These are phyloP conservation scores for Sarcoramphus papa DNA, from an alignment of 2,797 vertebrate genomes.

Conservation along the genomic window DNA sequence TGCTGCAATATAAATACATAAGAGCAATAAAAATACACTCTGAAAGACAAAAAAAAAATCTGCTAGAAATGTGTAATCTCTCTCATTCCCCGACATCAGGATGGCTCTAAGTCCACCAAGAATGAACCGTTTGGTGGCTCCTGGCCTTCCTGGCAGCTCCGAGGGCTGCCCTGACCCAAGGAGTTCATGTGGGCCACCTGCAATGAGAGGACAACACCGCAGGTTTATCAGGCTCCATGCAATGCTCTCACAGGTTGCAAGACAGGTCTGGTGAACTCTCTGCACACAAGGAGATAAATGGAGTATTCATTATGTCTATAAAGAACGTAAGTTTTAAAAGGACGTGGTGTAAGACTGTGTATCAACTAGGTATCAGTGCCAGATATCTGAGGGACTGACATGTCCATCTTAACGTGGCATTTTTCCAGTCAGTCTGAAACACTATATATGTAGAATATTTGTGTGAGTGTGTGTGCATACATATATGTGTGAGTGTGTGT, in stretches of 20 bases:
- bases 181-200: background rate
- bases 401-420: background rate
- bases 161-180: background rate
- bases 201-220: background rate
- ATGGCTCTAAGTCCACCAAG: background rate
- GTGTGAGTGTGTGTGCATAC: background rate
- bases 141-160: background rate
- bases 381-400: background rate
- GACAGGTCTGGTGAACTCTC: background rate
- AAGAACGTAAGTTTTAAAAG: background rate
- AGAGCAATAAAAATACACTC: background rate
- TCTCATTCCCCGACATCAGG: background rate
- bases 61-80: background rate
- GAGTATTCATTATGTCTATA: background rate
- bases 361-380: background rate
- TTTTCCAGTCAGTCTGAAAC: background rate
- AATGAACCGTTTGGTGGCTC: background rate
- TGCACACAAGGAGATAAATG: background rate
- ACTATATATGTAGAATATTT: background rate
- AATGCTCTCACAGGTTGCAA: background rate
- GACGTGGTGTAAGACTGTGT: rapidly evolving
- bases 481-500: rapidly evolving
- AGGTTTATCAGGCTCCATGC: background rate
- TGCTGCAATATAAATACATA: background rate
- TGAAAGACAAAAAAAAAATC: background rate